These are phyloP conservation scores for Gobionotothen gibberifrons DNA, from an alignment of 2,797 vertebrate genomes.

Conservation along the genomic window DNA sequence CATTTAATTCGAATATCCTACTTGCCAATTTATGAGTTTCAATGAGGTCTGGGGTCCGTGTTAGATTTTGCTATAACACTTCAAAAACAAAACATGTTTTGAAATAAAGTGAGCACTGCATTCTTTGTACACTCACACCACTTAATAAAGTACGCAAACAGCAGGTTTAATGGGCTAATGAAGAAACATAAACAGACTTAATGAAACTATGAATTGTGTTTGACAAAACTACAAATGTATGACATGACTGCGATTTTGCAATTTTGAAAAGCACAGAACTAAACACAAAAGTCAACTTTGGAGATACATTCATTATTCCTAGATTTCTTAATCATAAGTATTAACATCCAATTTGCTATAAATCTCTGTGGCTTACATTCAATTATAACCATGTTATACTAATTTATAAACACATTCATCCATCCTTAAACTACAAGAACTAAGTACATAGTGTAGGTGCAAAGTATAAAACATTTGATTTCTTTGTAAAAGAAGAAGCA, in stretches of 20 bases:
- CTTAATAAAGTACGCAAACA: no score
- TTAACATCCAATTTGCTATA: slow-evolving; percentile 36
- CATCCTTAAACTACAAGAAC: slow-evolving; percentile 41
- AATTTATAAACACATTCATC: slow-evolving; percentile 37
- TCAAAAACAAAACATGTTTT: slow-evolving; percentile 25
- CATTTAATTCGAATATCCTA: not conserved
- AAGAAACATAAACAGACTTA: slow-evolving; percentile 8
- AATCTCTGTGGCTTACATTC: slow-evolving; percentile 48
- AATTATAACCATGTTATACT: slow-evolving; percentile 32
- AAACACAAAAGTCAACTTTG: slow-evolving; percentile 29
- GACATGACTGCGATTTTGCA: not conserved
- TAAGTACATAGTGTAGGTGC: slow-evolving; percentile 21
- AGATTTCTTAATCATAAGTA: slow-evolving; percentile 26
- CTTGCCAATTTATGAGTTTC: not conserved
- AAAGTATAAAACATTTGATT: slow-evolving; percentile 54
- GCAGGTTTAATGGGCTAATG: no score
- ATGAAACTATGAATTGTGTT: not conserved
- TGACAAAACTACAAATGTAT: slow-evolving; percentile 21
- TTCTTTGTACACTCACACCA: not conserved
- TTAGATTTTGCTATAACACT: slow-evolving; percentile 3
- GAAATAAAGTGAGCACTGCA: slow-evolving; percentile 23
- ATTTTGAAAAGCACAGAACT: slow-evolving; percentile 6
- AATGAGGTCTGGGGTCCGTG: not conserved
- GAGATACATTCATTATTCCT: slow-evolving; percentile 26
- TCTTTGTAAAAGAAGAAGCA: slow-evolving; percentile 42